These are phyloP conservation scores for Stichopus horrens DNA, from an alignment of 53 echinoderm and acorn worm genomes.

Conservation along the genomic window DNA sequence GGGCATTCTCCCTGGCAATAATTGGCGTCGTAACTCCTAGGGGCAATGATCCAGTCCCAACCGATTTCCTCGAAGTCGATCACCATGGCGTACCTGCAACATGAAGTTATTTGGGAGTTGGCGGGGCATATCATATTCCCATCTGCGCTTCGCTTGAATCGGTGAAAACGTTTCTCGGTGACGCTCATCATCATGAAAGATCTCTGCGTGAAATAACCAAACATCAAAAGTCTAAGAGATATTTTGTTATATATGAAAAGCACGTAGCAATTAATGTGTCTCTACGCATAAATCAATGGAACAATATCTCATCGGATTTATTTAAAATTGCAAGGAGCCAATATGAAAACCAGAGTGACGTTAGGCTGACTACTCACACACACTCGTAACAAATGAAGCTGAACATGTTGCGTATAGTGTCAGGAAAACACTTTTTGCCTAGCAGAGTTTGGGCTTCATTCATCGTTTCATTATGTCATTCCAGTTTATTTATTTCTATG, in stretches of 20 bases:
- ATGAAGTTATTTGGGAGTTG: slow-evolving; percentile 51
- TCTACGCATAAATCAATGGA: too few relatives aligned
- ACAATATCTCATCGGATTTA: too few relatives aligned
- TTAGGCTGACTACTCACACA: too few relatives aligned
- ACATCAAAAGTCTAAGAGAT: background rate
- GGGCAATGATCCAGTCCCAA: slow-evolving; percentile 95
- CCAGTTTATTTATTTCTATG: too few relatives aligned
- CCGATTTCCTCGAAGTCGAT: slow-evolving; percentile 82
- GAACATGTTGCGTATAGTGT: too few relatives aligned
- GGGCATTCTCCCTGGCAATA: slow-evolving; percentile 87
- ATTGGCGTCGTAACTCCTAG: slow-evolving; percentile 76
- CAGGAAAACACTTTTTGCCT: too few relatives aligned
- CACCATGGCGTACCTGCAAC: slow-evolving; percentile 70
- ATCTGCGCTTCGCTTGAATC: slow-evolving; percentile 50
- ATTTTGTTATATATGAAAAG: background rate
- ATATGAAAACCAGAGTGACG: too few relatives aligned
- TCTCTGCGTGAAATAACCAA: slow-evolving; percentile 54
- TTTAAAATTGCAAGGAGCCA: too few relatives aligned
- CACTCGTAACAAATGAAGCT: too few relatives aligned
- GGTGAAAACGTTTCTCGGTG: slow-evolving; percentile 47
- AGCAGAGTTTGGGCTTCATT: too few relatives aligned
- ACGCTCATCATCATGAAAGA: slow-evolving; percentile 70
- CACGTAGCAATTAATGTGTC: too few relatives aligned
- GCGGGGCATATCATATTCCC: slow-evolving; percentile 64
- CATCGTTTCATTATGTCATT: too few relatives aligned